Evolutionary conservation across 2,797 vertebrate genomes (phyloP), one percentile per base, ranked within the genome.

Genomic region (Schizopygopsis pylzovi): DNA sequence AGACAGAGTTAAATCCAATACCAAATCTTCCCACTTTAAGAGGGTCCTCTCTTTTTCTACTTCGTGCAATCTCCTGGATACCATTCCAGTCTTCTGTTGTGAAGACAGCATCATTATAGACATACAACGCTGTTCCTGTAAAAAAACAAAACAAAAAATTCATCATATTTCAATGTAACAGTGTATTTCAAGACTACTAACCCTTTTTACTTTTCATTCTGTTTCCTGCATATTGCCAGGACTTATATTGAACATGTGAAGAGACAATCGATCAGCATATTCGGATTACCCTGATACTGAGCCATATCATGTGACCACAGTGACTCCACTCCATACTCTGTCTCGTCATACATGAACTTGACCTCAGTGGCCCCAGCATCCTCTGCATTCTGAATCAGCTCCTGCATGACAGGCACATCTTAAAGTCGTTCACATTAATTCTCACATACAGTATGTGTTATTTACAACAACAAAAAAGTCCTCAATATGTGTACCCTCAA

Each of bases 1-100:
- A 99, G 82, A 99, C 98, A 85, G 98, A 99, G 93, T 99, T 99
- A 93, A 99, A 99, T 54, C 98, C 98, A 87, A 99, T 99, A 87
- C 98, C 98, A 93, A 99, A 99, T 95, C 98, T 94, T 89, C 98
- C 98, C 87, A 99, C 98, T 96, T 99, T 99, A 89, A 99, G 91
- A 3, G 98, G 98, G 90, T 99, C 98, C 39, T 99, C 98, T 93
- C 97, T 97, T 91, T 99, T 99, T 89, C 98, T 96, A 92, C 98
- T 99, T 85, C 98, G 96, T 18, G 98, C 98, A 88, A 99, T 99
- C 93, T 99, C 98, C 88, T 99, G 98, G 93, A 99, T 99, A 28
- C 98, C 98, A 9, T 98, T 96, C 98, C 98, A 99, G 92, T 99
- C 98, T 84, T 99, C 98, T 0, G 89, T 90, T 0, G 97, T 98